Evolutionary conservation across 2,113 vertebrate species (phyloP), one percentile per base, ranked within the genome.

Genomic region (Struthio camelus): DNA sequence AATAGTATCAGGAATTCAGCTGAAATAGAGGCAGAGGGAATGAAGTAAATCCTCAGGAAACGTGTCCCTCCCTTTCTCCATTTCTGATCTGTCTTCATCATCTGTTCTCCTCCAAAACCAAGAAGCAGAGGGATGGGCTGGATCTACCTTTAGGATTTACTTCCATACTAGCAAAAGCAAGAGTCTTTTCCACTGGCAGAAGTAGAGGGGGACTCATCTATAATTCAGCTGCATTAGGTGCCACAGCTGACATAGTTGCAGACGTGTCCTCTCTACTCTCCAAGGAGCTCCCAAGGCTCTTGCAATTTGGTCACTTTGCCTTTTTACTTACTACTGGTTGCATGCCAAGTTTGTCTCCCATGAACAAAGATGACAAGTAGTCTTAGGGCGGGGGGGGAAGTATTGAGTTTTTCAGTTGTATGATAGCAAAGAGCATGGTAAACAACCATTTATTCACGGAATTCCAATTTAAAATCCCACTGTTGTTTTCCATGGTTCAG

Each of bases 401-500:
- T 27, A 59, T 27, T 56, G 6, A 62, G 38, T 11, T 24, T 56
- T 80, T 91, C 48, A 19, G 18, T 81, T 84, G 51, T 93, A 48
- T 17, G 5, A 80, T 78, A 65, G 56, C 42, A 87, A 23, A 71
- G 61, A 59, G 22, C 72, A 59, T 14, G 50, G 12, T 66, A 85
- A 89, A 69, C 53, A 56, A 53, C 0, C 3, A 32, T 61, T 79
- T 91, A 30, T 62, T 19, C 14, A 44, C 59, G 76, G 64, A 64
- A 20, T 54, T 89, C 38, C 14, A 72, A 67, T 34, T 94, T 67
- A 44, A 50, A 80, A 84, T 61, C 34, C 38, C 6, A 65, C 67
- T 64, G 38, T 64, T 87, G 40, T 62, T 93, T 85, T 94, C 67
- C 14, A 50, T 62, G 50, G 20, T 56, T 93, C 82, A 83, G 59